Evolutionary conservation across 2,113 vertebrate species (phyloP).

Genomic region (Turnix velox): DNA sequence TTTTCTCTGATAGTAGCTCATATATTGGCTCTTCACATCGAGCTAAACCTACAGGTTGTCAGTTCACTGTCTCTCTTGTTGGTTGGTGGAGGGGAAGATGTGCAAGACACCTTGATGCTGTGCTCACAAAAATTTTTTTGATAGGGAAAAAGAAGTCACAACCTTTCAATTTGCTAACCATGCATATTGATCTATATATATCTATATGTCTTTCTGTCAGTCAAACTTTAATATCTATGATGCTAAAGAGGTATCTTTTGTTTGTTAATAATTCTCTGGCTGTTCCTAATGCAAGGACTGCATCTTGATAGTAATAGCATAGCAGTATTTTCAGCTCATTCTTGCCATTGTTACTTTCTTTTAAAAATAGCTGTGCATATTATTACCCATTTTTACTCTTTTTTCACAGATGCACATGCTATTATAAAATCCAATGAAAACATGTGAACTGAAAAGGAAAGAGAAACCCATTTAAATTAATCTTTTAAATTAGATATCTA

Average conservation of each 20-base stretch:
- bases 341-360: not conserved
- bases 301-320: not conserved
- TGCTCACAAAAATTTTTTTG: not conserved
- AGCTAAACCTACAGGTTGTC: not conserved
- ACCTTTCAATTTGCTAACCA: not conserved
- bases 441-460: constrained; percentile 16
- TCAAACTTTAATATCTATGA: not conserved
- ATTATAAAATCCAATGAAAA: constrained; percentile 37
- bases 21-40: not conserved
- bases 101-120: not conserved
- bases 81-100: not conserved
- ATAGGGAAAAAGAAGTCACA: not conserved
- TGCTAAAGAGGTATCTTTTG: not conserved
- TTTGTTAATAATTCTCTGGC: not conserved
- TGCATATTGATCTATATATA: no score
- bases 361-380: constrained; percentile 40
- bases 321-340: not conserved
- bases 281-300: not conserved
- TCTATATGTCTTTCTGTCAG: accelerated
- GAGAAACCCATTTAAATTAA: constrained; percentile 45
- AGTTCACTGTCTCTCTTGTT: not conserved
- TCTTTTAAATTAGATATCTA: constrained; percentile 48
- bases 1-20: not conserved
- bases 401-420: not conserved
- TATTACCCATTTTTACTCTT: constrained; percentile 24